These are phyloP conservation scores for Drosophila pseudotakahashii DNA, from an alignment of 2,888 invertebrate genomes.

Conservation along the genomic window DNA sequence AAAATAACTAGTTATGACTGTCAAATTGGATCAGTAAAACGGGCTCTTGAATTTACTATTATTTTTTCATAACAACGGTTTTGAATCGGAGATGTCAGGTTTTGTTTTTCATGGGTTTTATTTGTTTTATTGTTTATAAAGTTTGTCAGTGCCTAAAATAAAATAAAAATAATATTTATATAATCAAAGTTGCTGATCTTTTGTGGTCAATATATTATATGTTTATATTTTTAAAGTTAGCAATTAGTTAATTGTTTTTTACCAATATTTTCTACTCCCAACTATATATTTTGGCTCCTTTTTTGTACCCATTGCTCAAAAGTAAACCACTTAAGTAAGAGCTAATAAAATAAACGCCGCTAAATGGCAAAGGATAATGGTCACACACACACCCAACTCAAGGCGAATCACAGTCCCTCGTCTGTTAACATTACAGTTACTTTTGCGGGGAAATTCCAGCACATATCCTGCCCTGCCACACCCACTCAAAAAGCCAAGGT, in stretches of 20 bases:
- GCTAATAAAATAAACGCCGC: constrained; percentile 15
- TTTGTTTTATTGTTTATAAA: no score
- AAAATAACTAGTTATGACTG: constrained; percentile 13
- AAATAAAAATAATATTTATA: no score
- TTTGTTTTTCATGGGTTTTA: neutral
- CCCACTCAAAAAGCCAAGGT: constrained; percentile 10
- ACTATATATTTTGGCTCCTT: neutral
- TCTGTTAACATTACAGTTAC: constrained; percentile 22
- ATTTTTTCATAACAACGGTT: constrained; percentile 12
- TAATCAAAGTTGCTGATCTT: no score
- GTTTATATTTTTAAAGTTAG: no score
- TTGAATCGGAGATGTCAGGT: constrained; percentile 2
- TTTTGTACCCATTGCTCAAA: constrained; percentile 6
- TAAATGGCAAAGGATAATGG: constrained; percentile 27
- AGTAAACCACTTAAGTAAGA: neutral
- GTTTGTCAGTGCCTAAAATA: no score
- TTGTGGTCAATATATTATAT: no score
- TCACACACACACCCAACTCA: constrained; percentile 22
- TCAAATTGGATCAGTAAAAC: constrained; percentile 23
- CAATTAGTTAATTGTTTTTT: neutral
- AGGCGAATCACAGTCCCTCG: constrained; percentile 31
- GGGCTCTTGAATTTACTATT: constrained; percentile 18
- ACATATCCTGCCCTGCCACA: constrained; percentile 4
- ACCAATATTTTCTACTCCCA: no score
- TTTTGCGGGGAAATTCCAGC: constrained; percentile 19